Evolutionary conservation across 2,113 vertebrate genomes (phyloP).

Genomic region (Pyxicephalus adspersus): DNA sequence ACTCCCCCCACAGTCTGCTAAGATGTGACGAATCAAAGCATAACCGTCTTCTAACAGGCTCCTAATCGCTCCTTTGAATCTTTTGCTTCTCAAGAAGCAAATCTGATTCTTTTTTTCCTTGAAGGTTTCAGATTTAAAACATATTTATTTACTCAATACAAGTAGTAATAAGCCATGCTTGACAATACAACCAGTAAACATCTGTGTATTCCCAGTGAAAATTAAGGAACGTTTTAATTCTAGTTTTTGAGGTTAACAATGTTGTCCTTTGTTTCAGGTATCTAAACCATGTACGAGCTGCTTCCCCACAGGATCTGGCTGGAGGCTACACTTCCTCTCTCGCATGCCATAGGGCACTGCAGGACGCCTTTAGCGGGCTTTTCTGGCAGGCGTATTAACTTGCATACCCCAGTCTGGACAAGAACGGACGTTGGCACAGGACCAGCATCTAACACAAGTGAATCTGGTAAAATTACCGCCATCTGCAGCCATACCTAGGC

Average conservation of each 20-base stretch:
- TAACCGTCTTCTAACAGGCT: slow-evolving; percentile 27
- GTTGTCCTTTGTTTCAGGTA: slow-evolving; percentile 76
- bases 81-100: slow-evolving; percentile 23
- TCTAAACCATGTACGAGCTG: slow-evolving; percentile 88
- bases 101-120: slow-evolving; percentile 8
- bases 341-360: slow-evolving; percentile 91
- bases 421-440: slow-evolving; percentile 38
- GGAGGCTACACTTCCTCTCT: slow-evolving; percentile 92
- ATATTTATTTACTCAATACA: slow-evolving; percentile 3
- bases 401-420: background rate
- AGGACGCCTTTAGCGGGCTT: slow-evolving; percentile 95
- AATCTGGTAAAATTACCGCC: slow-evolving; percentile 63
- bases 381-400: slow-evolving; percentile 79
- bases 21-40: slow-evolving; percentile 70
- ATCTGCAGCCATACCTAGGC: slow-evolving; percentile 35
- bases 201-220: slow-evolving; percentile 12
- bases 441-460: slow-evolving; percentile 33
- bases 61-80: slow-evolving; percentile 32
- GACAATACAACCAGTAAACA: background rate
- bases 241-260: slow-evolving; percentile 18
- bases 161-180: background rate
- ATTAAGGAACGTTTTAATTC: slow-evolving; percentile 35
- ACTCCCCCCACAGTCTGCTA: slow-evolving; percentile 64
- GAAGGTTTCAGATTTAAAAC: background rate
- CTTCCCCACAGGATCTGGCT: slow-evolving; percentile 88